These are phyloP conservation scores for Sarcophaga bullata DNA, from an alignment of 1,140 invertebrate species.

Conservation along the genomic window DNA sequence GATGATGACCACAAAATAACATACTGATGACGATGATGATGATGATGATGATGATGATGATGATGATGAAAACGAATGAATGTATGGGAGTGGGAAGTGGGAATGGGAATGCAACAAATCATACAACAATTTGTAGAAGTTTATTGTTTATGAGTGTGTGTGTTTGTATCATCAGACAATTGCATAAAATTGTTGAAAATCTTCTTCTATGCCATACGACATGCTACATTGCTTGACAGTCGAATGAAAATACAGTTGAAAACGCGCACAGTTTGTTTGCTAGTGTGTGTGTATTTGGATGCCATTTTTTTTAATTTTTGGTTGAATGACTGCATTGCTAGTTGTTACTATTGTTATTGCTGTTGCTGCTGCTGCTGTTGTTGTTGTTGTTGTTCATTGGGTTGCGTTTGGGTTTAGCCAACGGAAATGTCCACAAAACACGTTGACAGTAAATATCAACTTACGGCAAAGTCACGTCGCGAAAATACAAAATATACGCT, in stretches of 20 bases:
- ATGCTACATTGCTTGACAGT: no score
- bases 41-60: background rate
- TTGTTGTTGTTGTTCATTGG: background rate
- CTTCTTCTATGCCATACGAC: no score
- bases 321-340: background rate
- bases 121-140: background rate
- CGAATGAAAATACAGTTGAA: no score
- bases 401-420: background rate
- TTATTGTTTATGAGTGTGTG: background rate
- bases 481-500: constrained; percentile 38
- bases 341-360: no score
- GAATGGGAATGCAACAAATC: background rate
- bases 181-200: background rate
- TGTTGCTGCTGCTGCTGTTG: no score
- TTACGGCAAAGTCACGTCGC: constrained; percentile 40
- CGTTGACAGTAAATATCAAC: constrained; percentile 37
- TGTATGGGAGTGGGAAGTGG: no score
- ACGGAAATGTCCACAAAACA: constrained; percentile 26
- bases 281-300: background rate
- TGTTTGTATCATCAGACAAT: background rate
- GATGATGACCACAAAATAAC: background rate
- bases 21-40: background rate
- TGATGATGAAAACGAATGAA: background rate
- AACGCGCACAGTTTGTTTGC: no score
- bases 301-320: background rate